Evolutionary conservation across 2,888 invertebrate species (phyloP).

Genomic region (Stenoptilia bipunctidactyla): DNA sequence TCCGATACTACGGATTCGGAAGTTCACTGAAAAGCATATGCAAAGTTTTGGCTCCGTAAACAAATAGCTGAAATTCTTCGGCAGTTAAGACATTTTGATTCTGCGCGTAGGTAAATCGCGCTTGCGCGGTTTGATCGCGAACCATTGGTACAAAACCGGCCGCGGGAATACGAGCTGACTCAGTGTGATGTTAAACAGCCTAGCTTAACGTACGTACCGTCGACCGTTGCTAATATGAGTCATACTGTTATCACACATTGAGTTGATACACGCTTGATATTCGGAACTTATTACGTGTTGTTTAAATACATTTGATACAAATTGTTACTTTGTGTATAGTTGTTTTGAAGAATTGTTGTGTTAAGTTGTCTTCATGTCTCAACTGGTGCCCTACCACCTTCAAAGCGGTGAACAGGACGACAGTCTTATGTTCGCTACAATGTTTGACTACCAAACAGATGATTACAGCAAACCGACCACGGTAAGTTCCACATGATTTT

Average conservation of each 20-base stretch:
- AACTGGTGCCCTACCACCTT: constrained; percentile 71
- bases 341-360: constrained; percentile 41
- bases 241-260: constrained; percentile 56
- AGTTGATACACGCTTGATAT: constrained; percentile 36
- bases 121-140: constrained; percentile 49
- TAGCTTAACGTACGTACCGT: constrained; percentile 52
- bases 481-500: too few species aligned
- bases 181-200: constrained; percentile 66
- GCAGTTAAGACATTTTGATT: constrained; percentile 33
- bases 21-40: background rate
- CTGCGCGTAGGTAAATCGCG: constrained; percentile 29
- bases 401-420: constrained; percentile 64
- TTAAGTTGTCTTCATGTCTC: constrained; percentile 71
- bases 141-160: constrained; percentile 59
- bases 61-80: constrained; percentile 50
- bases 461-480: constrained; percentile 54
- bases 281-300: constrained; percentile 7
- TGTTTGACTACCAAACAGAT: constrained; percentile 66
- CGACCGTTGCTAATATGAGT: constrained; percentile 44
- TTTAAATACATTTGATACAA: background rate
- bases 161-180: constrained; percentile 51
- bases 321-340: constrained; percentile 28
- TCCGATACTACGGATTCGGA: background rate
- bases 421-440: constrained; percentile 68
- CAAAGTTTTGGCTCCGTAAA: constrained; percentile 40